phyloP scores from a whole-genome alignment of 2,888 invertebrate genomes.

The Sabatieria punctata region DNA sequence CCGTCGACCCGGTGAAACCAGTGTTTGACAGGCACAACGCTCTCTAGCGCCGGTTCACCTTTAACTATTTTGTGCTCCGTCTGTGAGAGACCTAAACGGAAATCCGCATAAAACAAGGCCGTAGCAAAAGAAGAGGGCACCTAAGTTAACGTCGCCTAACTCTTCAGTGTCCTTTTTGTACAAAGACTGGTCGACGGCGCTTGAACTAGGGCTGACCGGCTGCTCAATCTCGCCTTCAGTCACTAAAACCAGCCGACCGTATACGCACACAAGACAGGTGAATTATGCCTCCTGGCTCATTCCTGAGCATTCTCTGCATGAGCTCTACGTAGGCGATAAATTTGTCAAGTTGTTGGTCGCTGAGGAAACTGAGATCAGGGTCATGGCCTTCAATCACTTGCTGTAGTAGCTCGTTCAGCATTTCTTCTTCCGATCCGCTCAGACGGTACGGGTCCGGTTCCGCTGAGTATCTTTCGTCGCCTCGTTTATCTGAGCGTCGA shows the following conservation, averaged over 20 bases:
- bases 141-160: conserved; percentile 14
- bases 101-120: too few relatives aligned
- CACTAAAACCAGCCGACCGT: too few relatives aligned
- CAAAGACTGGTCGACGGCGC: too few relatives aligned
- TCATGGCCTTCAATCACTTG: conserved; percentile 11
- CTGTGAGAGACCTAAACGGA: conserved; percentile 22
- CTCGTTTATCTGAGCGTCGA: too few relatives aligned
- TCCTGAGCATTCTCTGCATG: conserved; percentile 10
- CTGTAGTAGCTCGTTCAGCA: conserved; percentile 6
- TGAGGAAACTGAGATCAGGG: conserved; percentile 9
- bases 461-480: too few relatives aligned
- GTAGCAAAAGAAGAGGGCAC: too few relatives aligned
- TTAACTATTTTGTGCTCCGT: conserved; percentile 28
- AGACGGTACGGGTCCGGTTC: too few relatives aligned
- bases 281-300: too few relatives aligned
- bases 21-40: conserved; percentile 8
- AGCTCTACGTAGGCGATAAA: conserved; percentile 11
- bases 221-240: too few relatives aligned
- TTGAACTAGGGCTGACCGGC: too few relatives aligned
- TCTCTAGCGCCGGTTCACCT: conserved; percentile 14
- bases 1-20: conserved; percentile 21
- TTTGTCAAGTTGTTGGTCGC: conserved; percentile 13
- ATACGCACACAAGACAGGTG: too few relatives aligned
- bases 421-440: background rate
- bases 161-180: conserved; percentile 26